These are phyloP conservation scores for Disparrhopalites patrizii DNA, from an alignment of 2,888 invertebrate genomes.

Conservation along the genomic window DNA sequence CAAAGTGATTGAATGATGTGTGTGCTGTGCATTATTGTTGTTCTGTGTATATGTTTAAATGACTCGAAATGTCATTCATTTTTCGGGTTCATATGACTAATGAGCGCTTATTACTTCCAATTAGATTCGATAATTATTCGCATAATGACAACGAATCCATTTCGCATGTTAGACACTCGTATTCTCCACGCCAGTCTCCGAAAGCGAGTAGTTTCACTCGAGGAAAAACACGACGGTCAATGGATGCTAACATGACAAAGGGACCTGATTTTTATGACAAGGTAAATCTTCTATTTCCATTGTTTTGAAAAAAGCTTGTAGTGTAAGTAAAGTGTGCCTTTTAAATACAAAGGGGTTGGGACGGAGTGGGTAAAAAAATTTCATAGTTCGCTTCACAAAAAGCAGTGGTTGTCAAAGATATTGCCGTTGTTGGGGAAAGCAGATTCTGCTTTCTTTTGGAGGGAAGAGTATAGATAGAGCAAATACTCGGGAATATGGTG, in stretches of 20 bases:
- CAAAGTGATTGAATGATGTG: constrained; percentile 16
- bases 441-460: too few relatives aligned
- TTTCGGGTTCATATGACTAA: constrained; percentile 31
- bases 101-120: constrained; percentile 28
- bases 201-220: constrained; percentile 43
- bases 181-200: constrained; percentile 45
- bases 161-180: constrained; percentile 38
- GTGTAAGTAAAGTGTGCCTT: too few relatives aligned
- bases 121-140: constrained; percentile 48
- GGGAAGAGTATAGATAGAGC: too few relatives aligned
- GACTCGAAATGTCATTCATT: not conserved
- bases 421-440: too few relatives aligned
- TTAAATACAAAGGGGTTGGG: too few relatives aligned
- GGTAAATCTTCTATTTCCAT: constrained; percentile 24
- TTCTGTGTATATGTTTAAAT: constrained; percentile 12
- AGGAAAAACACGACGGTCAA: constrained; percentile 46
- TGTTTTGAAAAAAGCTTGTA: not conserved
- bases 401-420: too few relatives aligned
- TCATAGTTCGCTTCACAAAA: too few relatives aligned
- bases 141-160: constrained; percentile 44
- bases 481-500: too few relatives aligned
- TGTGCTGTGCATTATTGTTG: constrained; percentile 3
- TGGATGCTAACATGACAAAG: constrained; percentile 46
- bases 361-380: too few relatives aligned
- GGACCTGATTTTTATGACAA: constrained; percentile 48